Conservation (phyloP, 2,797 vertebrate species). For the Danio jaintianensis region DNA sequence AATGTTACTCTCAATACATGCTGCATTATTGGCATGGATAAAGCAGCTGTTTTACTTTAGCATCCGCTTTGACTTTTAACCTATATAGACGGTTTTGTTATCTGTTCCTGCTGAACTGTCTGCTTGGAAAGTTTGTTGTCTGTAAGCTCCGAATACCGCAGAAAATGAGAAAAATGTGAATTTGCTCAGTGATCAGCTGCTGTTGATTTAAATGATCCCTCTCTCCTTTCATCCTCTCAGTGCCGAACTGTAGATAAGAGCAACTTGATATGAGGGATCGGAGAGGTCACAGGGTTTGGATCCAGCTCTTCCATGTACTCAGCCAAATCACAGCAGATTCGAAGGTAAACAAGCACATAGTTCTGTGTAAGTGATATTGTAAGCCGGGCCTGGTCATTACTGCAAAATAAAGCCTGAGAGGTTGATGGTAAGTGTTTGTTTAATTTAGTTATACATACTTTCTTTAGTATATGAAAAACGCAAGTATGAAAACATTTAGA, state of each 20-base stretch:
- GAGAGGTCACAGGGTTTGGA: slow-evolving; percentile 55
- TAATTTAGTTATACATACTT: background rate
- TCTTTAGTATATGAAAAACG: too few species aligned
- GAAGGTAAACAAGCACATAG: slow-evolving; percentile 26
- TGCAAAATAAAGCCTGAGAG: background rate
- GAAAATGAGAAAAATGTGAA: slow-evolving; percentile 79
- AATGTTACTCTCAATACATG: background rate
- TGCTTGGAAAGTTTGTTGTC: slow-evolving; percentile 60
- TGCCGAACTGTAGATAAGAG: slow-evolving; percentile 68
- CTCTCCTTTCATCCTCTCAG: slow-evolving; percentile 70
- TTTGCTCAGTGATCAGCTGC: slow-evolving; percentile 72
- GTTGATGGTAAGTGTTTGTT: background rate
- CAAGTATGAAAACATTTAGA: background rate
- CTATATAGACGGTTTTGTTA: background rate
- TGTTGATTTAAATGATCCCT: slow-evolving; percentile 79
- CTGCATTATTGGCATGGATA: background rate
- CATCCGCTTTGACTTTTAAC: background rate
- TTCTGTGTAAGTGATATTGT: background rate
- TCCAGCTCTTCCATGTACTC: slow-evolving; percentile 26
- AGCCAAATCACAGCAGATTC: slow-evolving; percentile 9
- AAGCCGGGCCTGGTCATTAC: background rate
- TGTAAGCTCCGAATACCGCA: slow-evolving; percentile 68
- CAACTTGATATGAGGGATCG: slow-evolving; percentile 60
- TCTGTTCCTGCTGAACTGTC: background rate
- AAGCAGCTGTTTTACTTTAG: background rate